phyloP scores from a whole-genome alignment of 2,113 vertebrate genomes.

The Periophthalmodon schlosseri region DNA sequence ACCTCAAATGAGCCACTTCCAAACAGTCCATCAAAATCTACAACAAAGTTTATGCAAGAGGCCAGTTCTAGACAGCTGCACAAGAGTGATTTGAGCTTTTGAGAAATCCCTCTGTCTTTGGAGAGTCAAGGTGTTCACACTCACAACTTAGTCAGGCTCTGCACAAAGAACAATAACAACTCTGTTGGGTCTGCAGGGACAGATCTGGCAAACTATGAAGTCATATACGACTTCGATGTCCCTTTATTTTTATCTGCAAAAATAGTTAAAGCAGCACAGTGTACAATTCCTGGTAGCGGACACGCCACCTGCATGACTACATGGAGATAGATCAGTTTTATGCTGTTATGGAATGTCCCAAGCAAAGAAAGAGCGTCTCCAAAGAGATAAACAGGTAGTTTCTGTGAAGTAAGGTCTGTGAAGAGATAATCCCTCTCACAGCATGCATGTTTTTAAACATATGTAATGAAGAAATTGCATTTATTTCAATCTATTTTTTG shows the following conservation, averaged over 20 bases:
- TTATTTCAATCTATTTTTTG: no score
- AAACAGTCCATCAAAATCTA: conserved; percentile 38
- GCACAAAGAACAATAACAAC: conserved; percentile 40
- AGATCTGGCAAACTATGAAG: conserved; percentile 17
- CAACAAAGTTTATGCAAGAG: conserved; percentile 42
- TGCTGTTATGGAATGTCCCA: not conserved
- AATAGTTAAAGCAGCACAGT: no score
- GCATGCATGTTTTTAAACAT: not conserved
- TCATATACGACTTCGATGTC: not conserved
- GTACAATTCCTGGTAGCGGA: no score
- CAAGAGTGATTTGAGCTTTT: conserved; percentile 58
- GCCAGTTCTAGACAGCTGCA: conserved; percentile 57
- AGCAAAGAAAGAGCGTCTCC: no score
- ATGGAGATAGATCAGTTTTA: not conserved
- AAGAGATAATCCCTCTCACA: not conserved
- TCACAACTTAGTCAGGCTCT: conserved; percentile 31
- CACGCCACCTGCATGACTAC: no score
- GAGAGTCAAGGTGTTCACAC: conserved; percentile 35
- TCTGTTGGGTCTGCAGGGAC: conserved; percentile 21
- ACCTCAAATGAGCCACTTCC: conserved; percentile 49
- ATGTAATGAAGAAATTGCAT: no score
- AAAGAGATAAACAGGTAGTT: not conserved
- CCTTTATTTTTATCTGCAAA: no score
- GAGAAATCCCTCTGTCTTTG: conserved; percentile 57
- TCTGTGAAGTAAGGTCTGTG: not conserved